Evolutionary conservation across 1,140 invertebrate species (phyloP).

Genomic region (Drosophila sturtevanti): DNA sequence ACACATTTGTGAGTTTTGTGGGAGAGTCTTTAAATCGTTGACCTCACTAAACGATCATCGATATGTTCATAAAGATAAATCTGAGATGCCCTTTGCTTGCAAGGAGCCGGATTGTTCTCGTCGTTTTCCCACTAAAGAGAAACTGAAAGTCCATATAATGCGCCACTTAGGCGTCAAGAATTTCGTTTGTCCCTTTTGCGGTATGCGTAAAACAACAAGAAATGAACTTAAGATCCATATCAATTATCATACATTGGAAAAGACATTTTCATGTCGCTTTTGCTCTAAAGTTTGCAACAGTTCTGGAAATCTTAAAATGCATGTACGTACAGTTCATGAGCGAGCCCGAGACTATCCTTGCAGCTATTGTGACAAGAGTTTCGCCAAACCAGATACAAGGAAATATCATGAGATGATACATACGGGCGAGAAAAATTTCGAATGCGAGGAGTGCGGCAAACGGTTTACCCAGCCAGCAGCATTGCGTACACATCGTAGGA

Average conservation of each 20-base stretch:
- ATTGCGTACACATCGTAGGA: constrained; percentile 63
- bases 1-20: constrained; percentile 73
- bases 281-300: constrained; percentile 72
- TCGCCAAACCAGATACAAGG: constrained; percentile 68
- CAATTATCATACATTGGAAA: constrained; percentile 74
- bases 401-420: constrained; percentile 81
- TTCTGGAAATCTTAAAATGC: constrained; percentile 67
- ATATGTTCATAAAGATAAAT: constrained; percentile 55
- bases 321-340: constrained; percentile 68
- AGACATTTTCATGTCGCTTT: constrained; percentile 62
- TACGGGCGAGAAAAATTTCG: constrained; percentile 83
- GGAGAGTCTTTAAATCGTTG: constrained; percentile 55
- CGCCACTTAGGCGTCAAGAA: constrained; percentile 77
- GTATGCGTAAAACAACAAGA: constrained; percentile 67
- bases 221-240: constrained; percentile 74
- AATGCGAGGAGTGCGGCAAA: constrained; percentile 61
- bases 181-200: constrained; percentile 73
- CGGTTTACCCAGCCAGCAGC: constrained; percentile 69
- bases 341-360: constrained; percentile 62
- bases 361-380: constrained; percentile 62
- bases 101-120: constrained; percentile 40
- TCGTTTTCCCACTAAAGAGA: constrained; percentile 59
- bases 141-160: constrained; percentile 70
- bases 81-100: constrained; percentile 55
- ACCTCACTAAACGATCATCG: constrained; percentile 67